Percentiles rank a stretch among this genome's conserved stretches.
phyloP scores from a whole-genome alignment of 2,888 invertebrate species.

The Oeneis ivallda region DNA sequence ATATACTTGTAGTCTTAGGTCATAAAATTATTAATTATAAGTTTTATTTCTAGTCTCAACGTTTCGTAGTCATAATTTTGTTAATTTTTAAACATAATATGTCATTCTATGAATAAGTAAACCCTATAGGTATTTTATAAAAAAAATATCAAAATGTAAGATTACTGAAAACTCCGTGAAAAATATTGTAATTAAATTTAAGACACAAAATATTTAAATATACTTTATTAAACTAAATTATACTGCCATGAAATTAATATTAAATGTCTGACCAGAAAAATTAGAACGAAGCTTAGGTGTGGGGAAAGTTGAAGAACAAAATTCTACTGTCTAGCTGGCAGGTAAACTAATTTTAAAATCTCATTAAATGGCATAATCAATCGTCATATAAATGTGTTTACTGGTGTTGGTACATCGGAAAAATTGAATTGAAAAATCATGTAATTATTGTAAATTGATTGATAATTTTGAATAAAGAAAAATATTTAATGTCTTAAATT shows the following conservation, averaged over 20 bases:
- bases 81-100: conserved; percentile 49
- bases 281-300: no score
- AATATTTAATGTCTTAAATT: neutral
- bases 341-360: no score
- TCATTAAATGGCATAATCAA: no score
- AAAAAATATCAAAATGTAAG: conserved; percentile 10
- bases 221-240: neutral
- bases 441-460: no score
- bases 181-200: neutral
- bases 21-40: conserved; percentile 52
- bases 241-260: neutral
- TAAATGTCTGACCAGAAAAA: no score
- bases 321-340: no score
- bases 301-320: no score
- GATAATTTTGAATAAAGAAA: neutral
- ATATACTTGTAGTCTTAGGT: conserved; percentile 44
- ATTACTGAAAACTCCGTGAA: conserved; percentile 17
- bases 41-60: conserved; percentile 76
- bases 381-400: no score
- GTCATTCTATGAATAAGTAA: conserved; percentile 29
- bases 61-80: conserved; percentile 68
- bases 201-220: neutral
- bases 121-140: conserved; percentile 17
- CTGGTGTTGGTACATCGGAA: no score
- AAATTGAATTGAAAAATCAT: no score